These are phyloP conservation scores for Philantomba maxwellii DNA, from an alignment of 2,113 vertebrate genomes.

Conservation along the genomic window DNA sequence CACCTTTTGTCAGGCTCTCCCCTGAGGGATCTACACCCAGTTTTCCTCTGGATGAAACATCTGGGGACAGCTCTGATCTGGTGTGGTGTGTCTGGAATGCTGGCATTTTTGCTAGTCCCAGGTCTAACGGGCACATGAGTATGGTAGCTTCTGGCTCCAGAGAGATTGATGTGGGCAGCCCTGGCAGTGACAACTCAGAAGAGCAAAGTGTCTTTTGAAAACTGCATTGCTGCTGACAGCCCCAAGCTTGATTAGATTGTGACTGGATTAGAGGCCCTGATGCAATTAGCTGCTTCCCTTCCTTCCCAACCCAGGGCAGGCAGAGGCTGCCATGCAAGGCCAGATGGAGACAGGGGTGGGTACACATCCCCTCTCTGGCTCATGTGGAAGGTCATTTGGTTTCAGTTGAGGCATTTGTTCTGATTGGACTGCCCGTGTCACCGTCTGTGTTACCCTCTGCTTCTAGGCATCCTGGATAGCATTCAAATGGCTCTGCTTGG, in stretches of 20 bases:
- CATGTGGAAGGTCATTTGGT: background rate
- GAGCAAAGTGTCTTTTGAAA: slow-evolving; percentile 1
- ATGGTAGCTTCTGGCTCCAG: background rate
- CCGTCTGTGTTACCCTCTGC: background rate
- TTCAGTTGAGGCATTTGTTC: background rate
- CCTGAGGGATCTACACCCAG: background rate
- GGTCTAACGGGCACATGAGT: background rate
- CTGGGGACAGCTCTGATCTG: background rate
- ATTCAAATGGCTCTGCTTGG: background rate
- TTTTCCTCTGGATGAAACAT: background rate
- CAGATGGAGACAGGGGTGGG: background rate
- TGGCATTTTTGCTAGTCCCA: background rate
- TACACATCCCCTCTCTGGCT: background rate
- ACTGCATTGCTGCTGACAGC: background rate
- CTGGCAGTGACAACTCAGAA: background rate
- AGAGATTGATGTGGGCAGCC: background rate
- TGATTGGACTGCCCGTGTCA: background rate
- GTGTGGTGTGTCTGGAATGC: background rate
- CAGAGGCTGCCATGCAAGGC: background rate
- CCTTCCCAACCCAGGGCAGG: background rate
- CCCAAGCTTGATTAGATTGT: background rate
- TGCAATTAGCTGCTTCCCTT: background rate
- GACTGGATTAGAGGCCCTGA: background rate
- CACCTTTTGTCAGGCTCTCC: background rate
- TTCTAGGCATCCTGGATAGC: background rate